Conservation (phyloP, 2,888 invertebrate species). For the Drosophila greeni region DNA sequence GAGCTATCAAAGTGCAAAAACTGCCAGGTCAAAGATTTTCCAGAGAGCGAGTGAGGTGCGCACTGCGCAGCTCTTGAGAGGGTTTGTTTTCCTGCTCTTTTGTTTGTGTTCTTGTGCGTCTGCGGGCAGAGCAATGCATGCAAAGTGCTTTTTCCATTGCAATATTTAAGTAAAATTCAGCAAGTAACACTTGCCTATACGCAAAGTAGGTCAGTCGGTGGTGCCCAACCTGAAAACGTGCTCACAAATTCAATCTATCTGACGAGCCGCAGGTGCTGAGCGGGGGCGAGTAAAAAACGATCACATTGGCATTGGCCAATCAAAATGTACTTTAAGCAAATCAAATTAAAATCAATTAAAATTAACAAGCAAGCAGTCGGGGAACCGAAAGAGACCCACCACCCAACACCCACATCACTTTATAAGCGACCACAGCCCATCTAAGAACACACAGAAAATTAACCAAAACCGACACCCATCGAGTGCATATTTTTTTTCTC, state of each 20-base stretch:
- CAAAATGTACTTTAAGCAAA: constrained; percentile 59
- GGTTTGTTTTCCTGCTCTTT: constrained; percentile 18
- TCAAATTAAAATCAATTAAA: constrained; percentile 72
- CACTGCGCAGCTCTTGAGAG: constrained; percentile 19
- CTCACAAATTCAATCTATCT: constrained; percentile 38
- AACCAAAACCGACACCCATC: neutral
- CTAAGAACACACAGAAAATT: constrained; percentile 3
- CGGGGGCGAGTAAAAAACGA: constrained; percentile 10
- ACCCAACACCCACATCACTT: constrained; percentile 43
- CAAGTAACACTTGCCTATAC: constrained; percentile 8
- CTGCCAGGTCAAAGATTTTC: constrained; percentile 45
- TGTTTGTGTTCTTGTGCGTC: constrained; percentile 8
- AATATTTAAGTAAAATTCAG: constrained; percentile 24
- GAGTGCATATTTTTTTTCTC: neutral
- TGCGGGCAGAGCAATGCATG: constrained; percentile 34
- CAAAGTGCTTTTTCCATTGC: constrained; percentile 23
- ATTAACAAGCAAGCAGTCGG: constrained; percentile 61
- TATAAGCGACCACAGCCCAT: constrained; percentile 18
- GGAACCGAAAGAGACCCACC: constrained; percentile 30
- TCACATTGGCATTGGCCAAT: constrained; percentile 34
- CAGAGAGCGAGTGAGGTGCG: constrained; percentile 17
- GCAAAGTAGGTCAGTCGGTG: constrained; percentile 11
- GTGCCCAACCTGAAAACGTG: neutral
- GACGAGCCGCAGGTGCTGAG: constrained; percentile 7
- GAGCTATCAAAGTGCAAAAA: constrained; percentile 45